phyloP scores from a whole-genome alignment of 2,797 vertebrate species.

The Sardinella longiceps region DNA sequence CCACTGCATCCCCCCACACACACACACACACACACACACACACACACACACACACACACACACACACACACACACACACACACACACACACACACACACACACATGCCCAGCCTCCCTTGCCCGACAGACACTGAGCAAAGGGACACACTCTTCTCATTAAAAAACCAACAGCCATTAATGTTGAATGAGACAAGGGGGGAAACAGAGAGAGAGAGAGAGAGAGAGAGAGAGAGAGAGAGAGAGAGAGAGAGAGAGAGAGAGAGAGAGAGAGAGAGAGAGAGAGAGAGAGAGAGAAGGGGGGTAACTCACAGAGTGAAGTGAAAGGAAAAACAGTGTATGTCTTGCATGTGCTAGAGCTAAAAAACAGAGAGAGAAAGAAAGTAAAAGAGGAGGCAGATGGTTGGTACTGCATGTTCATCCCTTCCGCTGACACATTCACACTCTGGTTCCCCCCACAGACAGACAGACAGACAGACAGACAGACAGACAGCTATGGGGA shows the following conservation, averaged over 20 bases:
- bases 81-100: constrained; percentile 47
- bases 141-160: constrained; percentile 77
- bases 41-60: constrained; percentile 39
- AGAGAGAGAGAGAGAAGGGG: background rate
- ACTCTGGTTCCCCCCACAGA: background rate
- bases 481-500: background rate
- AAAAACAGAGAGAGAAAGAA: background rate
- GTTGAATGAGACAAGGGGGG: constrained; percentile 78
- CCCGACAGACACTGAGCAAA: constrained; percentile 61
- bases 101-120: constrained; percentile 41
- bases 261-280: background rate
- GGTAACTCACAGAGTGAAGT: constrained; percentile 9
- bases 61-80: no score
- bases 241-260: constrained; percentile 27
- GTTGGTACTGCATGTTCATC: background rate
- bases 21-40: constrained; percentile 45
- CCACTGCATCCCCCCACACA: constrained; percentile 31
- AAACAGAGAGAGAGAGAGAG: constrained; percentile 60
- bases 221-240: constrained; percentile 26
- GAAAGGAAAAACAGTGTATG: constrained; percentile 33
- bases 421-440: background rate
- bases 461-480: constrained; percentile 9
- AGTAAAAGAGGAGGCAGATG: background rate
- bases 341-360: constrained; percentile 17
- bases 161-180: constrained; percentile 82